Conservation (phyloP, 2,888 invertebrate genomes). For the Ecliptopera silaceata region DNA sequence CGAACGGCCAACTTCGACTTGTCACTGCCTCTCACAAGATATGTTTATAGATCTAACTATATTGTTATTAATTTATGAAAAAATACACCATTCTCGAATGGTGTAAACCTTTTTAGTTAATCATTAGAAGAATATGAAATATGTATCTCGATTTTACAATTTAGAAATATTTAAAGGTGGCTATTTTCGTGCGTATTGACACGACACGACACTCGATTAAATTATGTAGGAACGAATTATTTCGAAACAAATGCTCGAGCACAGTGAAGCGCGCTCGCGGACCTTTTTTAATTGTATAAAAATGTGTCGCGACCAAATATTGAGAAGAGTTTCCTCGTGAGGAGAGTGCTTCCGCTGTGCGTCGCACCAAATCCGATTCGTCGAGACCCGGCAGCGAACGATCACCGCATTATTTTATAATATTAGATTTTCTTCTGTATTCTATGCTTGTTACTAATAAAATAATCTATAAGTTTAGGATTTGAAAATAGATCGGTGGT, state of each 20-base stretch:
- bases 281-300: not conserved
- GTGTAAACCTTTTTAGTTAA: constrained; percentile 25
- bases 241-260: constrained; percentile 46
- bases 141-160: constrained; percentile 41
- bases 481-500: constrained; percentile 35
- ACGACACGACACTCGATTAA: constrained; percentile 50
- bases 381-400: constrained; percentile 48
- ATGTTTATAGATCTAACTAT: constrained; percentile 40
- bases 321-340: not conserved
- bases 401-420: constrained; percentile 31
- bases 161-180: constrained; percentile 41
- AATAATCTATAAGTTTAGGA: constrained; percentile 26
- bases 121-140: constrained; percentile 26
- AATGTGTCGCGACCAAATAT: not conserved
- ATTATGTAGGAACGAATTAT: constrained; percentile 63
- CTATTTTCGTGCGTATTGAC: constrained; percentile 46
- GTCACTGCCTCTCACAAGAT: constrained; percentile 56
- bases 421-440: constrained; percentile 23
- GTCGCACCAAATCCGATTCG: constrained; percentile 48
- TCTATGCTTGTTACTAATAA: constrained; percentile 28
- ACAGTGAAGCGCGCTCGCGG: not conserved
- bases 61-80: constrained; percentile 22
- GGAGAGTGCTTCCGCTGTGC: not conserved
- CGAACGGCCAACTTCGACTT: constrained; percentile 39
- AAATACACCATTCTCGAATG: constrained; percentile 12